These are phyloP conservation scores for Carettochelys insculpta DNA, from an alignment of 2,113 vertebrate genomes.

Conservation along the genomic window DNA sequence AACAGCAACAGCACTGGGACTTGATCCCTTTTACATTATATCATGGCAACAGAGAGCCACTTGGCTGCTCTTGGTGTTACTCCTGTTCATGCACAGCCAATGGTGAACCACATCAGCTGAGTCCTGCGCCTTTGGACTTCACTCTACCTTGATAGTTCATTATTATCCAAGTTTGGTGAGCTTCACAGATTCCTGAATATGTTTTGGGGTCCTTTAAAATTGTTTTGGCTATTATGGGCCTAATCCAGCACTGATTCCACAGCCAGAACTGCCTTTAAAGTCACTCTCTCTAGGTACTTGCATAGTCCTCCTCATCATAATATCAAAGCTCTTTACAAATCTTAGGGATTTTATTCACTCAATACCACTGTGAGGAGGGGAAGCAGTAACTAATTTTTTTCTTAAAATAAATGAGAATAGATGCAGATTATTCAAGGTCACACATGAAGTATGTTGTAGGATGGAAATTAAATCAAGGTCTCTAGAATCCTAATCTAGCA, in stretches of 20 bases:
- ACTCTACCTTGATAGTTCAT: not conserved
- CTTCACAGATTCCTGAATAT: constrained; percentile 16
- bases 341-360: rapidly evolving
- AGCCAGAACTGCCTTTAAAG: not conserved
- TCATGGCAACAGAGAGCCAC: not conserved
- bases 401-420: not conserved
- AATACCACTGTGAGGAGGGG: rapidly evolving
- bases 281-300: not conserved
- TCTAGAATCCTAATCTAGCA: not conserved
- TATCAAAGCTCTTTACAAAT: constrained; percentile 6
- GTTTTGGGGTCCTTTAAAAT: constrained; percentile 40
- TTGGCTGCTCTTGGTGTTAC: not conserved
- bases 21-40: not conserved
- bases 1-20: not conserved
- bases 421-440: not conserved
- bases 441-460: not conserved
- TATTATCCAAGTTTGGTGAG: not conserved
- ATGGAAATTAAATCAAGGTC: not conserved
- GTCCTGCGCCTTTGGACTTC: no score
- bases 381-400: not conserved
- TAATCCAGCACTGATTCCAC: not conserved
- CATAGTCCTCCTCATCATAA: not conserved
- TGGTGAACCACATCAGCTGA: constrained; percentile 51
- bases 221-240: not conserved
- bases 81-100: constrained; percentile 24